A percentile compares a stretch with the other conserved stretches of the same genome.
These are phyloP conservation scores for Sesamia inferens DNA, from an alignment of 2,888 invertebrate species.

Conservation along the genomic window DNA sequence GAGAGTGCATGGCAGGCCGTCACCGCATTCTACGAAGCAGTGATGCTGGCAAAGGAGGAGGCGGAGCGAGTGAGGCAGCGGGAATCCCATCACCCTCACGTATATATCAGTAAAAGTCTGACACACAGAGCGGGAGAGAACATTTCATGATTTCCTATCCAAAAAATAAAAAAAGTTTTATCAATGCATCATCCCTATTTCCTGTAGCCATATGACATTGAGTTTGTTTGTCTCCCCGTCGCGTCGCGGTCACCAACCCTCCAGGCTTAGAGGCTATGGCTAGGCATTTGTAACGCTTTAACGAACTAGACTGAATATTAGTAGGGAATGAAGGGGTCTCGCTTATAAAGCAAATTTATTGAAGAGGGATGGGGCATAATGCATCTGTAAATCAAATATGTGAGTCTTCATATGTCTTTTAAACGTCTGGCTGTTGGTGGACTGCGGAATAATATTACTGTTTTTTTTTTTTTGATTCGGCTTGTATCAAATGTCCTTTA, in stretches of 20 bases:
- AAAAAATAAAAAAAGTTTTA: too few relatives aligned
- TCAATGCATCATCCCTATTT: constrained; percentile 9
- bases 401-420: constrained; percentile 10
- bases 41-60: too few relatives aligned
- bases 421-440: constrained; percentile 17
- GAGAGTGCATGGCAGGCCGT: too few relatives aligned
- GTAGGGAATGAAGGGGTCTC: constrained; percentile 45
- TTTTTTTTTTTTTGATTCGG: not conserved
- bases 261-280: constrained; percentile 12
- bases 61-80: too few relatives aligned
- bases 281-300: constrained; percentile 48
- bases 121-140: too few relatives aligned
- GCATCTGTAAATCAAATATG: constrained; percentile 48
- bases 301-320: constrained; percentile 57
- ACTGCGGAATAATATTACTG: not conserved
- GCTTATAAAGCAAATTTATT: constrained; percentile 60
- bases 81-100: too few relatives aligned
- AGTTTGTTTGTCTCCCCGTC: constrained; percentile 53
- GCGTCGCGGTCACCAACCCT: constrained; percentile 63
- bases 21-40: too few relatives aligned
- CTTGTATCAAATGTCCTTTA: not conserved
- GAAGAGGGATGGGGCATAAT: constrained; percentile 48
- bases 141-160: too few relatives aligned
- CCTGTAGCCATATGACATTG: constrained; percentile 44
- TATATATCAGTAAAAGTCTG: too few relatives aligned